Percentiles rank a stretch among this genome's conserved stretches.
phyloP scores from a whole-genome alignment of 2,113 vertebrate genomes.

The Microcebus murinus region DNA sequence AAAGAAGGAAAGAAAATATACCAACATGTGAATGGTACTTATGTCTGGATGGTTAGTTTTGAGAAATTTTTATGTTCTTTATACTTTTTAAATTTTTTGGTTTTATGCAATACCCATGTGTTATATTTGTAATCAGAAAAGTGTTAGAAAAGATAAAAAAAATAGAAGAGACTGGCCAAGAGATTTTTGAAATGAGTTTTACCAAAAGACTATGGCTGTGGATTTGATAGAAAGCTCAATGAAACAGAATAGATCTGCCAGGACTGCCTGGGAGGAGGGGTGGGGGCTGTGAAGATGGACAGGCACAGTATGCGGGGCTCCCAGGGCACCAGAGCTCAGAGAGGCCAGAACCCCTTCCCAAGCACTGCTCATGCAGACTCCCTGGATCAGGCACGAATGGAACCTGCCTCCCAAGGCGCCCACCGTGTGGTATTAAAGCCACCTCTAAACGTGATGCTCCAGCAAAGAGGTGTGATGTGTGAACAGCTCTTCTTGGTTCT shows the following conservation, averaged over 20 bases:
- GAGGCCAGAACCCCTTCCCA: not conserved
- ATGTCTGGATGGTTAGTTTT: not conserved
- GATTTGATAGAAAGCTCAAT: not conserved
- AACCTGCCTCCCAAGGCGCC: accelerated
- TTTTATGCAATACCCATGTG: not conserved
- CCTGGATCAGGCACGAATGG: not conserved
- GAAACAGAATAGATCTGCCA: not conserved
- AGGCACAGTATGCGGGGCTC: not conserved
- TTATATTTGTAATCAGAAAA: slow-evolving; percentile 26
- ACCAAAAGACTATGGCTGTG: not conserved
- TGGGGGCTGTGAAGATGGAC: not conserved
- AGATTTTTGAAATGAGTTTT: slow-evolving; percentile 39
- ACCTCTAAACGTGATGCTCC: not conserved
- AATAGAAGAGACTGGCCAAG: not conserved
- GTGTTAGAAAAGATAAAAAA: not conserved
- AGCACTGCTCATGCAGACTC: not conserved
- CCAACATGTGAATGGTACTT: not conserved
- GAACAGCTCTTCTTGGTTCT: not conserved
- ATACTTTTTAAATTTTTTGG: slow-evolving; percentile 18
- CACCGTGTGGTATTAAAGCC: not conserved
- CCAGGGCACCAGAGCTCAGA: not conserved
- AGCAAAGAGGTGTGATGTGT: accelerated
- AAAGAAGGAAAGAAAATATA: not conserved
- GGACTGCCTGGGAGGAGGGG: not conserved
- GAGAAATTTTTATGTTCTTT: slow-evolving; percentile 16